A percentile compares a stretch with the other conserved stretches of the same genome.
These are phyloP conservation scores for Tipula lateralis DNA, from an alignment of 2,888 invertebrate species.

Conservation along the genomic window DNA sequence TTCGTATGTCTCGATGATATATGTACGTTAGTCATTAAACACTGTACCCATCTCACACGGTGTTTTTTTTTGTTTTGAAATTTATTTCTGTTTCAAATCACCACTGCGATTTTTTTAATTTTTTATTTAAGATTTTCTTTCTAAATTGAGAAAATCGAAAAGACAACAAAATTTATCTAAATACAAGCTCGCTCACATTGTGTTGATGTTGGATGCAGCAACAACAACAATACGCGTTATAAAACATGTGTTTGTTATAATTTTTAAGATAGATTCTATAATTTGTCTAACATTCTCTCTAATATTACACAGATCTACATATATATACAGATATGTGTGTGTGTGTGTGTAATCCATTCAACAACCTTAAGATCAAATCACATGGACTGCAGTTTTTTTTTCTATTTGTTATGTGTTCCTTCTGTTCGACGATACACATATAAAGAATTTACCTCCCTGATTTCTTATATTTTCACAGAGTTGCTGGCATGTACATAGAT, in stretches of 20 bases:
- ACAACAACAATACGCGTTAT: neutral
- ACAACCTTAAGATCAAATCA: conserved; percentile 24
- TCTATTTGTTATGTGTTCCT: neutral
- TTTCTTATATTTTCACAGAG: neutral
- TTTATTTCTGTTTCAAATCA: neutral
- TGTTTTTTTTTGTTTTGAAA: neutral
- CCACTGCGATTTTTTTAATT: neutral
- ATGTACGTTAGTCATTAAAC: too few relatives aligned
- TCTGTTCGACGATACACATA: neutral
- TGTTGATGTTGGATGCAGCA: neutral
- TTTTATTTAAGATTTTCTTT: neutral
- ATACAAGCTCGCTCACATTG: neutral
- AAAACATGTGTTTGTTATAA: neutral
- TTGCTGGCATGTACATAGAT: neutral
- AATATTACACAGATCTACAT: neutral
- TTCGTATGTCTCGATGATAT: too few relatives aligned
- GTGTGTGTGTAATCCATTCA: neutral
- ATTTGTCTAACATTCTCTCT: neutral
- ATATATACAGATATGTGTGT: neutral
- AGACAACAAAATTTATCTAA: neutral
- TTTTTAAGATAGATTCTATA: neutral
- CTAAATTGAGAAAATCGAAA: neutral
- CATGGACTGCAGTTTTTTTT: conserved; percentile 4
- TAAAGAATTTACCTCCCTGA: conserved; percentile 24
- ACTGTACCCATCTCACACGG: neutral